Percentiles rank a stretch among this genome's conserved stretches.
These are phyloP conservation scores for Caenorhabditis panamensis DNA, from an alignment of 2,888 invertebrate species.

Conservation along the genomic window DNA sequence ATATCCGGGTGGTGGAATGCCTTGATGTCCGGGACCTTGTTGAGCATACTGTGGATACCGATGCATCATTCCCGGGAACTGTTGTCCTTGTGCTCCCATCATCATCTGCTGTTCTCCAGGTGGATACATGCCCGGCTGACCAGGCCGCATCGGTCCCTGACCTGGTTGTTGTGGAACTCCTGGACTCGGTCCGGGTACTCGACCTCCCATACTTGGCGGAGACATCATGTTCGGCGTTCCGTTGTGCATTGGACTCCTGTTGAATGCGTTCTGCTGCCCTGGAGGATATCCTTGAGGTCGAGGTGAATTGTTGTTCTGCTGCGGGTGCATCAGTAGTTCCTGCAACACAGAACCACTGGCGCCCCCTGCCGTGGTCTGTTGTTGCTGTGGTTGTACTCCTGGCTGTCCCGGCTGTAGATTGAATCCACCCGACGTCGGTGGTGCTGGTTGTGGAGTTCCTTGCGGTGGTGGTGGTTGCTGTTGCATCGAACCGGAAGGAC, in stretches of 20 bases:
- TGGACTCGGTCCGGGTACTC: conserved; percentile 63
- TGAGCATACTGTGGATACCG: conserved; percentile 24
- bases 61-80: conserved; percentile 55
- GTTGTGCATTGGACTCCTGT: conserved; percentile 61
- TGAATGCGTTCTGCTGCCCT: conserved; percentile 45
- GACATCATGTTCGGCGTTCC: conserved; percentile 67
- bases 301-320: conserved; percentile 66
- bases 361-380: conserved; percentile 40
- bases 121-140: conserved; percentile 50
- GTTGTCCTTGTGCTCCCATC: conserved; percentile 45
- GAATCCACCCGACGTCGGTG: conserved; percentile 37
- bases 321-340: conserved; percentile 75
- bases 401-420: conserved; percentile 49
- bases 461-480: conserved; percentile 31
- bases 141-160: conserved; percentile 39
- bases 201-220: conserved; percentile 60
- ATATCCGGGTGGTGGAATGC: conserved; percentile 22
- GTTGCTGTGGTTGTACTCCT: conserved; percentile 27
- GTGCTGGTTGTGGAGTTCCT: conserved; percentile 43
- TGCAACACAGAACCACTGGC: conserved; percentile 67
- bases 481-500: conserved; percentile 52
- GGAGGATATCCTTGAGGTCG: conserved; percentile 48
- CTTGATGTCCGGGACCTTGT: conserved; percentile 7
- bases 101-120: conserved; percentile 49
- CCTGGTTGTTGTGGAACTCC: conserved; percentile 57